These are phyloP conservation scores for Brachionichthys hirsutus DNA, from an alignment of 2,113 vertebrate species.

Conservation along the genomic window DNA sequence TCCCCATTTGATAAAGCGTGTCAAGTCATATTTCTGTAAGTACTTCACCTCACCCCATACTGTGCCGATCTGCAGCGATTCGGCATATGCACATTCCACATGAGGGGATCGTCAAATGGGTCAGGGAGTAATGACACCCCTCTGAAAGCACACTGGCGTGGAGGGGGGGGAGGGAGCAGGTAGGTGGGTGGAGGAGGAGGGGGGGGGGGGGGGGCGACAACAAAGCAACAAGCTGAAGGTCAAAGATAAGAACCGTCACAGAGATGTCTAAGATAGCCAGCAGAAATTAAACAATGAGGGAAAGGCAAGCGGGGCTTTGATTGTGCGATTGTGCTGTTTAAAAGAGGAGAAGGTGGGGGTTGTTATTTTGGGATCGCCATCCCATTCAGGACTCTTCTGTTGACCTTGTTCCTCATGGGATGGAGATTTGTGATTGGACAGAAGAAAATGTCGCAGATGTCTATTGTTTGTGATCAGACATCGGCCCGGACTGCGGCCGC, in stretches of 20 bases:
- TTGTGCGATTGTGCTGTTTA: conserved; percentile 86
- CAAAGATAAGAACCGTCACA: conserved; percentile 88
- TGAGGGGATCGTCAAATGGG: conserved; percentile 92
- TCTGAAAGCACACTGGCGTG: conserved; percentile 86
- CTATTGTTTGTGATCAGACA: conserved; percentile 75
- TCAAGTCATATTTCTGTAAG: conserved; percentile 99
- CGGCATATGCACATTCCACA: conserved; percentile 94
- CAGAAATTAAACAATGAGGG: conserved; percentile 87
- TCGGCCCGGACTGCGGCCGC: conserved; percentile 42
- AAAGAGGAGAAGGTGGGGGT: conserved; percentile 43
- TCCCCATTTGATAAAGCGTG: conserved; percentile 99
- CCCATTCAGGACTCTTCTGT: conserved; percentile 65
- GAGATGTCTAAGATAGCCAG: conserved; percentile 85
- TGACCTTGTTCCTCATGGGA: conserved; percentile 75
- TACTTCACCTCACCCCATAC: conserved; percentile 99
- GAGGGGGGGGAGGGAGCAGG: conserved; percentile 64
- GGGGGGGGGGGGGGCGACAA: conserved; percentile 74
- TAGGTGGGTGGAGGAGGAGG: conserved; percentile 46
- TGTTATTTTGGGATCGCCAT: conserved; percentile 83
- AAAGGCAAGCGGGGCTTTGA: conserved; percentile 77
- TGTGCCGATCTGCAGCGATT: conserved; percentile 87
- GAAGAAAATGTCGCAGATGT: conserved; percentile 67
- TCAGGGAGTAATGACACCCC: conserved; percentile 94
- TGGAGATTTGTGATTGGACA: conserved; percentile 67
- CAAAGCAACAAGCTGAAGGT: conserved; percentile 93